Evolutionary conservation across 2,888 invertebrate species (phyloP), one percentile per base, ranked within the genome.

Genomic region (Gastrophysa polygoni): DNA sequence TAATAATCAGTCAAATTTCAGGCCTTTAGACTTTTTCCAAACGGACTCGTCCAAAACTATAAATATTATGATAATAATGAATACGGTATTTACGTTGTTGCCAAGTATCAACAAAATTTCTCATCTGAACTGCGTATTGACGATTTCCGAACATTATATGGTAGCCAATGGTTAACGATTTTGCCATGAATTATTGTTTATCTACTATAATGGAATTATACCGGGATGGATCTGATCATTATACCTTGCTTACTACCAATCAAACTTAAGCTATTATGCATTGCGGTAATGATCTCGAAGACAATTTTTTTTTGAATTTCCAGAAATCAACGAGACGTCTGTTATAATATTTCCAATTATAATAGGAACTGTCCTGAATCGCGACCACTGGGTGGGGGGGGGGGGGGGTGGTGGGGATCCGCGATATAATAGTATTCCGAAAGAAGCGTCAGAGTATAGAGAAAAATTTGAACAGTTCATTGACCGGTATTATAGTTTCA

Each of bases 1-100:
- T n/a, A n/a, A n/a, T n/a, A n/a, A n/a, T 14, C 2, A 14, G 6
- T 14, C n/a, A 14, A 38, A 38, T 14, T 14, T n/a, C 2, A 2
- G 14, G 6, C 14, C 16, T 3, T 38, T 34, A 6, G 1, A 38
- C 7, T 51, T 18, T 8, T 18, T 18, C 20, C 10, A 34, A 51
- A 51, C 20, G 34, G 20, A 24, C 38, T 51, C 5, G 51, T 51
- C 17, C 10, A 11, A n/a, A 38, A 51, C 20, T 20, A 17, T 34
- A 18, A 38, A 38, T 51, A 51, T 51, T 51, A 34, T 8, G 18
- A 20, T 18, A 38, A 1, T 21, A 52, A 7, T 8, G 38, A 52
- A 20, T 52, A 38, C 4, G 20, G 52, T 21, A 38, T 38, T 38
- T 51, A 51, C n/a, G 52, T 38, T 38, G 52, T 52, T n/a, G 43